A percentile compares a stretch with the other conserved stretches of the same genome.
phyloP scores from a whole-genome alignment of 2,888 invertebrate genomes.

The Cheiracanthium punctorium region DNA sequence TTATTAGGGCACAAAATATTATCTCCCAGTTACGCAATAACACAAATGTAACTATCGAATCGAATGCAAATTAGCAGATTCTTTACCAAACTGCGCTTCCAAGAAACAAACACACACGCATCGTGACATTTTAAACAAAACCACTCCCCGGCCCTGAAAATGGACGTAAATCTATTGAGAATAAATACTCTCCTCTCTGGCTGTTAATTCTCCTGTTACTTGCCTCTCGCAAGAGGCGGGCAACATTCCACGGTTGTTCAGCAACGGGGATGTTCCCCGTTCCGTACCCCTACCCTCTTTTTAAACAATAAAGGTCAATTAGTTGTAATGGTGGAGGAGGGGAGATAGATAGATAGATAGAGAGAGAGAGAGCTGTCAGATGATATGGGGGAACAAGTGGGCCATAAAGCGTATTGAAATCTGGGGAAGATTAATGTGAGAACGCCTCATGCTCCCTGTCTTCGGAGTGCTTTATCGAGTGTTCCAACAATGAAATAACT shows the following conservation, averaged over 20 bases:
- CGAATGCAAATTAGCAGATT: too few species aligned
- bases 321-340: slow-evolving; percentile 24
- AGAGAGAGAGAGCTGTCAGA: slow-evolving; percentile 13
- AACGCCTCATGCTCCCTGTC: not conserved
- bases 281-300: slow-evolving; percentile 13
- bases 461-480: not conserved
- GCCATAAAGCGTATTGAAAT: slow-evolving; percentile 28
- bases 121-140: too few species aligned
- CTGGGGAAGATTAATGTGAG: slow-evolving; percentile 29
- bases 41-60: too few species aligned
- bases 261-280: not conserved
- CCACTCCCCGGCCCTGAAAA: too few species aligned
- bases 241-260: not conserved
- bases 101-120: too few species aligned
- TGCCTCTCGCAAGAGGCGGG: not conserved
- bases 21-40: too few species aligned
- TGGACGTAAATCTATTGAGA: too few species aligned
- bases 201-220: not conserved
- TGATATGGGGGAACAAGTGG: slow-evolving; percentile 17
- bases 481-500: not conserved
- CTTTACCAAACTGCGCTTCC: too few species aligned
- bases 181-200: not conserved
- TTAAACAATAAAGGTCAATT: slow-evolving; percentile 55
- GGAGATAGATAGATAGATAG: too few species aligned
- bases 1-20: too few species aligned